Evolutionary conservation across 2,888 invertebrate species (phyloP).

Genomic region (Eupithecia centaureata): DNA sequence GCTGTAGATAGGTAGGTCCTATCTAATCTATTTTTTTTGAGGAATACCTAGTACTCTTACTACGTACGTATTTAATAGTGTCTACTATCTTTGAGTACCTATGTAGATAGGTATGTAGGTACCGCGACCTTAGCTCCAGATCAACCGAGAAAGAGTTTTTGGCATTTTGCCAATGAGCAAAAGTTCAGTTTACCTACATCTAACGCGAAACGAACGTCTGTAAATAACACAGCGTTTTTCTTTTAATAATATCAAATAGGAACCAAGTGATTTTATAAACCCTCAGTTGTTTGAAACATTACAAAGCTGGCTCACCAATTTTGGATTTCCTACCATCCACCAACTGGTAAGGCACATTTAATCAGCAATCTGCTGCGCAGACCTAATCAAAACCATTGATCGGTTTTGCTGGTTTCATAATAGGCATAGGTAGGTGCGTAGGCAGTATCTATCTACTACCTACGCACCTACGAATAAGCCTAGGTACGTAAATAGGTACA

Average conservation of each 20-base stretch:
- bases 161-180: conserved; percentile 65
- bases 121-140: conserved; percentile 16
- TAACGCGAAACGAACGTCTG: conserved; percentile 78
- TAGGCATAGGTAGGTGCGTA: neutral
- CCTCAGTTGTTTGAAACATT: conserved; percentile 26
- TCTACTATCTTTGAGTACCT: neutral
- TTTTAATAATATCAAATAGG: conserved; percentile 47
- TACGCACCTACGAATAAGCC: neutral
- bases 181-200: conserved; percentile 52
- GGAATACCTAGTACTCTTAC: no score
- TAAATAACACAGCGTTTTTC: conserved; percentile 70
- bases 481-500: neutral
- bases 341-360: conserved; percentile 83
- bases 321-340: conserved; percentile 93
- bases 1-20: no score
- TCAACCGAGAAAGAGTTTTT: conserved; percentile 44
- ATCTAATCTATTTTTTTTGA: no score
- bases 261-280: conserved; percentile 35
- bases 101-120: neutral
- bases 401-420: neutral
- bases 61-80: neutral
- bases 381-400: neutral
- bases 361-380: neutral
- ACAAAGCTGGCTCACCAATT: conserved; percentile 92
- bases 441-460: no score